phyloP scores from a whole-genome alignment of 2,888 invertebrate genomes.

The Synanthedon myopaeformis region DNA sequence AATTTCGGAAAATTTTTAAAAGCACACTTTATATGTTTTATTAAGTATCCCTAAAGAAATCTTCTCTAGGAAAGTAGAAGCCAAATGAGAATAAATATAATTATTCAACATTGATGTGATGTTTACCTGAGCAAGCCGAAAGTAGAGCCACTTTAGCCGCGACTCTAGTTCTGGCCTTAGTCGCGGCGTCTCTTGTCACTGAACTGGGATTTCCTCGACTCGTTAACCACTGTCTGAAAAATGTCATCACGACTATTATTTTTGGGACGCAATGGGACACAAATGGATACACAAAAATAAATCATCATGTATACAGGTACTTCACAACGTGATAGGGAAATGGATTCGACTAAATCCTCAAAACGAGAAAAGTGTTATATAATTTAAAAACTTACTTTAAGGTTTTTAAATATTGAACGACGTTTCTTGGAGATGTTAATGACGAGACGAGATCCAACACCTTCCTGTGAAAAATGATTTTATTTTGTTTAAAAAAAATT shows the following conservation, averaged over 20 bases:
- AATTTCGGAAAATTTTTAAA: too few species aligned
- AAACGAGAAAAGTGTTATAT: not conserved
- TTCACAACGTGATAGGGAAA: too few species aligned
- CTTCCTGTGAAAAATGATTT: constrained; percentile 59
- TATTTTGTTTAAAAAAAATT: too few species aligned
- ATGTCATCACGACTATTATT: not conserved
- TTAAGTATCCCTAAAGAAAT: not conserved
- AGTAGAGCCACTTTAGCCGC: constrained; percentile 88
- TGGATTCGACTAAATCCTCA: too few species aligned
- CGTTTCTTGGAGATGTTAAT: constrained; percentile 88
- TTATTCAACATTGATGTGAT: not conserved
- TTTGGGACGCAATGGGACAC: too few species aligned
- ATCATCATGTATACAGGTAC: too few species aligned
- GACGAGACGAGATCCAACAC: constrained; percentile 90
- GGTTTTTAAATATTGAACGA: constrained; percentile 86
- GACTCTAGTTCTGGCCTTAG: constrained; percentile 81
- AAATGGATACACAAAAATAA: too few species aligned
- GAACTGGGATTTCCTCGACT: constrained; percentile 33
- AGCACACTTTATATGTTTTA: too few species aligned
- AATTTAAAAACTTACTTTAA: constrained; percentile 75
- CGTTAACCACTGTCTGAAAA: constrained; percentile 48
- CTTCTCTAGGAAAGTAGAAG: not conserved
- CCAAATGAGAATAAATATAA: not conserved
- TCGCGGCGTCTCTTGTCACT: constrained; percentile 39
- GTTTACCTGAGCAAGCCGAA: constrained; percentile 81